These are phyloP conservation scores for Elymnias hypermnestra DNA, from an alignment of 1,140 invertebrate species.

Conservation along the genomic window DNA sequence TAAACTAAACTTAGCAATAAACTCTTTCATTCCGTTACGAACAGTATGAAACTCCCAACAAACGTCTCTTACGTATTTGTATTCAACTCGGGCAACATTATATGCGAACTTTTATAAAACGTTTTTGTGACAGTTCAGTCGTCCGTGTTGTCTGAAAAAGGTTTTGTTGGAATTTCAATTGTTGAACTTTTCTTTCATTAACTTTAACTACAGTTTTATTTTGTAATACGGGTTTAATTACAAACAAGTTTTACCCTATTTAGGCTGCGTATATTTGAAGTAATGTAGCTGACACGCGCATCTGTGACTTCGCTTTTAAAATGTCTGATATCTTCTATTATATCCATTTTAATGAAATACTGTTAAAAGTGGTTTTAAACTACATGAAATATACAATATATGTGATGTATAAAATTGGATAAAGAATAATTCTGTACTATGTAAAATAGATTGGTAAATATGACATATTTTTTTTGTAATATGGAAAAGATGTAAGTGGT, in stretches of 20 bases:
- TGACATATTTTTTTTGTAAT: no score
- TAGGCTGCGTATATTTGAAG: no score
- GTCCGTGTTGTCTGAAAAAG: constrained; percentile 5
- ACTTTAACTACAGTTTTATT: constrained; percentile 1
- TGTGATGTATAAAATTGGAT: no score
- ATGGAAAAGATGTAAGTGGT: no score
- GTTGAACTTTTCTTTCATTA: constrained; percentile 6
- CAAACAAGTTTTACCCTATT: neutral
- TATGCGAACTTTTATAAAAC: constrained; percentile 5
- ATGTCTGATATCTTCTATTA: no score
- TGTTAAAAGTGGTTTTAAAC: no score
- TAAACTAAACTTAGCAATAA: neutral
- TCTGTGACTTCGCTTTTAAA: no score
- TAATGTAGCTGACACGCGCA: no score
- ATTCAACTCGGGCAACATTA: neutral
- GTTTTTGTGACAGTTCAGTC: constrained; percentile 4
- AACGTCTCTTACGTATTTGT: constrained; percentile 1
- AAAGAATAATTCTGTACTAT: no score
- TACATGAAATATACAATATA: no score
- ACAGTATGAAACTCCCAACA: constrained; percentile 1
- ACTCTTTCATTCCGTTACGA: neutral
- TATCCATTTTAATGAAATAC: no score
- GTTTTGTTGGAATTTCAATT: constrained; percentile 5
- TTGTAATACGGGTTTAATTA: neutral
- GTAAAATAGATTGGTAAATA: no score